phyloP scores from a whole-genome alignment of 2,888 invertebrate genomes.

The Tachina grossa region DNA sequence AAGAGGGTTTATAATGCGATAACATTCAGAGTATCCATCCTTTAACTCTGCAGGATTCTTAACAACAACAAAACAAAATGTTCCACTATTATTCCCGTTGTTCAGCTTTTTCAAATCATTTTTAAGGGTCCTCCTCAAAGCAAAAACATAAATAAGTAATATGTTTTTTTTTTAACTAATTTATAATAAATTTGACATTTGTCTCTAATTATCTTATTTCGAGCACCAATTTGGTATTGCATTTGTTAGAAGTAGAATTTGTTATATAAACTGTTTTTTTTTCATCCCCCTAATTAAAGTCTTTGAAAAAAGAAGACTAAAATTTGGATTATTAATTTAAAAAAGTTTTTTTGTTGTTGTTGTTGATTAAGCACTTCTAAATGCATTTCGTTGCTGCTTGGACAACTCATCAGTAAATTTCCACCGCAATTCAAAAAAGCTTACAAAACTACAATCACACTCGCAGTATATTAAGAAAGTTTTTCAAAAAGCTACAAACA shows the following conservation, averaged over 20 bases:
- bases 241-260: neutral
- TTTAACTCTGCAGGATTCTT: slow-evolving; percentile 64
- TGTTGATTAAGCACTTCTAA: too few relatives aligned
- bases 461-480: too few relatives aligned
- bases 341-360: too few relatives aligned
- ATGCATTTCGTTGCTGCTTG: too few relatives aligned
- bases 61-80: slow-evolving; percentile 24
- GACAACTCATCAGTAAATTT: too few relatives aligned
- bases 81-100: slow-evolving; percentile 17
- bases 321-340: too few relatives aligned
- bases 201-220: slow-evolving; percentile 56
- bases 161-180: slow-evolving; percentile 27
- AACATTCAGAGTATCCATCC: slow-evolving; percentile 53
- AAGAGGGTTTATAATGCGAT: slow-evolving; percentile 65
- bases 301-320: too few relatives aligned
- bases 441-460: too few relatives aligned
- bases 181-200: slow-evolving; percentile 64
- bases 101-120: slow-evolving; percentile 37
- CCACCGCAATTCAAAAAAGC: too few relatives aligned
- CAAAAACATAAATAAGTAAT: neutral
- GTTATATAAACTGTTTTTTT: neutral
- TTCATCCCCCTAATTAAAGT: too few relatives aligned
- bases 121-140: slow-evolving; percentile 3
- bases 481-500: too few relatives aligned
- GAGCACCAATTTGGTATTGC: slow-evolving; percentile 12